These are phyloP conservation scores for Zoanthus solanderi DNA, from an alignment of 92 coral and sea anemone species.

Conservation along the genomic window DNA sequence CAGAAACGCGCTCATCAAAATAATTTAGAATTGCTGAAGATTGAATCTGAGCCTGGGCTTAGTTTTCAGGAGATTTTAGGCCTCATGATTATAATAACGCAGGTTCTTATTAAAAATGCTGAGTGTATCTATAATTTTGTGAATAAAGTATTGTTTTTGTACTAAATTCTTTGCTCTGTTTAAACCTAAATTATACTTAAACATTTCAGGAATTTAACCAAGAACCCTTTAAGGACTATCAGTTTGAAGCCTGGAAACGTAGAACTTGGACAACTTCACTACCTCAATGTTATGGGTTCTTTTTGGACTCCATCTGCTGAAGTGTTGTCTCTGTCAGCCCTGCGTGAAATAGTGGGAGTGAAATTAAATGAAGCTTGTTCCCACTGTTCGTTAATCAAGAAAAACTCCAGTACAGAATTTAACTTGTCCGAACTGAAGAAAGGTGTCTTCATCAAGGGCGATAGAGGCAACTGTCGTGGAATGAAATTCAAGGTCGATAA, in stretches of 20 bases:
- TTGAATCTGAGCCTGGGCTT: no score
- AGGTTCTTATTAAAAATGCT: no score
- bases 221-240: neutral
- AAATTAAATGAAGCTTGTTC: slow-evolving; percentile 65
- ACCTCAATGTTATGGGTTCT: slow-evolving; percentile 1
- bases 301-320: slow-evolving; percentile 23
- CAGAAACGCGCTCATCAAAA: no score
- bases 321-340: slow-evolving; percentile 54
- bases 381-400: slow-evolving; percentile 60
- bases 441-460: slow-evolving; percentile 9
- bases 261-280: neutral
- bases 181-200: neutral
- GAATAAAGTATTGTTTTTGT: no score
- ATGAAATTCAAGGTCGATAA: slow-evolving; percentile 13
- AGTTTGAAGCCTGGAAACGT: neutral
- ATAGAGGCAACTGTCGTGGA: slow-evolving; percentile 32
- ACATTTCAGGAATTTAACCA: slow-evolving; percentile 5
- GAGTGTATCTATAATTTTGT: no score
- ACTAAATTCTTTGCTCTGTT: neutral
- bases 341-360: slow-evolving; percentile 57
- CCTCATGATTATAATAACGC: no score
- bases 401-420: slow-evolving; percentile 24
- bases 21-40: no score
- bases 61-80: no score
- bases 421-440: slow-evolving; percentile 16